Evolutionary conservation across 1,140 invertebrate species (phyloP).

Genomic region (Rhysida immarginata): DNA sequence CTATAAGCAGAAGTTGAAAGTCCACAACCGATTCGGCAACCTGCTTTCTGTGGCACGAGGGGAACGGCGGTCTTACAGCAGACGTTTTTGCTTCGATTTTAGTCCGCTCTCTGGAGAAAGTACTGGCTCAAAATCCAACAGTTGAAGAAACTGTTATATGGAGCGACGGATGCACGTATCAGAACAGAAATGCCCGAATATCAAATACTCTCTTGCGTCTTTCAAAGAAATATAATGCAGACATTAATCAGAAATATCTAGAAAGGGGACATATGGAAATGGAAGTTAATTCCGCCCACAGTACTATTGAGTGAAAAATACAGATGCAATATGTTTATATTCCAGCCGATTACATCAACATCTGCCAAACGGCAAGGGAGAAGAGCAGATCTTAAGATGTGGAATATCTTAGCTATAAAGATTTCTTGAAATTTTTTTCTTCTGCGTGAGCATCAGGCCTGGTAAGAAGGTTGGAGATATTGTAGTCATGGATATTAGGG

Average conservation of each 20-base stretch:
- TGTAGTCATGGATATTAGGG: no score
- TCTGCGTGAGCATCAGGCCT: no score
- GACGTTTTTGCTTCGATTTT: neutral
- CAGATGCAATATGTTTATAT: neutral
- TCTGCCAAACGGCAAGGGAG: neutral
- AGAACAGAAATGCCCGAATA: neutral
- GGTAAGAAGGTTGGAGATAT: no score
- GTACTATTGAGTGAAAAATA: neutral
- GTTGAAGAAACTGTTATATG: neutral
- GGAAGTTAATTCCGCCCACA: neutral
- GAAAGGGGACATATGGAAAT: neutral
- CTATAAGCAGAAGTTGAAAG: neutral
- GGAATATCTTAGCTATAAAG: neutral
- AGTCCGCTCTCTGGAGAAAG: neutral
- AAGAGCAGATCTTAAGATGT: neutral
- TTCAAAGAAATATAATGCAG: neutral
- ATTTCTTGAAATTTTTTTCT: neutral
- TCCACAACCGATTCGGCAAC: neutral
- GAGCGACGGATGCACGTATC: neutral
- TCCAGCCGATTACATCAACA: neutral
- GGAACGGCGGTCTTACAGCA: neutral
- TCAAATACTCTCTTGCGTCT: neutral
- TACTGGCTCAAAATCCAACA: neutral
- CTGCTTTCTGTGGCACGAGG: neutral
- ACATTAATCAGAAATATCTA: neutral